phyloP scores from a whole-genome alignment of 2,888 invertebrate species.

The Augiades crinisus region DNA sequence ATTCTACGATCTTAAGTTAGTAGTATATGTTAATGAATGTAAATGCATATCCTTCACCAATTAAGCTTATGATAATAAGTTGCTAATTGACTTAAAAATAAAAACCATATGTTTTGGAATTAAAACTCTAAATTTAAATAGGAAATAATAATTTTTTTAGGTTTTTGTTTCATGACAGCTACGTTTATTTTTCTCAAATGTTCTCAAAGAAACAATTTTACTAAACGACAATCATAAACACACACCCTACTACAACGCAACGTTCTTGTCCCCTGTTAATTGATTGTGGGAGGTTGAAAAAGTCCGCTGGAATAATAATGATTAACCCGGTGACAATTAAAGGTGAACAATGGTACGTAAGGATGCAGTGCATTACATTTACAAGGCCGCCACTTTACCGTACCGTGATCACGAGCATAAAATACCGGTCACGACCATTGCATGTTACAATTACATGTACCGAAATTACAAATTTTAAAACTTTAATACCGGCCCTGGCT shows the following conservation, averaged over 20 bases:
- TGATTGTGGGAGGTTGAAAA: constrained; percentile 53
- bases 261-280: constrained; percentile 43
- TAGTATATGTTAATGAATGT: too few relatives aligned
- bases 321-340: constrained; percentile 49
- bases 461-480: constrained; percentile 4
- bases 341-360: constrained; percentile 23
- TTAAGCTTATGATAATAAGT: too few relatives aligned
- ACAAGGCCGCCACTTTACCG: constrained; percentile 46
- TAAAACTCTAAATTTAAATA: too few relatives aligned
- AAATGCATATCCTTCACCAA: too few relatives aligned
- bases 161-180: too few relatives aligned
- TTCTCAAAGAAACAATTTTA: too few relatives aligned
- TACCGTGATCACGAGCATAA: constrained; percentile 31
- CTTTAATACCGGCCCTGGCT: constrained; percentile 3
- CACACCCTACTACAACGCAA: constrained; percentile 4
- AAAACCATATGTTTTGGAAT: too few relatives aligned
- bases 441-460: constrained; percentile 32
- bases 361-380: constrained; percentile 37
- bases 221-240: background rate
- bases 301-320: constrained; percentile 47
- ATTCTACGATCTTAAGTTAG: too few relatives aligned
- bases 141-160: too few relatives aligned
- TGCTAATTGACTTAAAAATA: too few relatives aligned
- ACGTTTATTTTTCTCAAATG: too few relatives aligned
- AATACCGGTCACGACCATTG: constrained; percentile 42